Evolutionary conservation across 1,140 invertebrate genomes (phyloP).

Genomic region (Pinna nobilis): DNA sequence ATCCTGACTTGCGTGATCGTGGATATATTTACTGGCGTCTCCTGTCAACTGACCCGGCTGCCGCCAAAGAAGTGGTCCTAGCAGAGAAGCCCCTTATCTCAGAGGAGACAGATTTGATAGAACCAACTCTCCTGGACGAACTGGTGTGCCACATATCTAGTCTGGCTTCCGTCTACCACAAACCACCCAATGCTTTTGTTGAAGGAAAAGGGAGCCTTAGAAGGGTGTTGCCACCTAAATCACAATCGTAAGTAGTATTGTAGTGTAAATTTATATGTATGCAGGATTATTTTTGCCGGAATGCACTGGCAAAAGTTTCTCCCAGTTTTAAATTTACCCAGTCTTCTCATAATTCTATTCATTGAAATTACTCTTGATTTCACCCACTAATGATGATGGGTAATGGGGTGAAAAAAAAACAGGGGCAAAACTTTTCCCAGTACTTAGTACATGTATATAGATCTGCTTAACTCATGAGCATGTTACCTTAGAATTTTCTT

Average conservation of each 20-base stretch:
- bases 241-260: slow-evolving; percentile 62
- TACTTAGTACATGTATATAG: no score
- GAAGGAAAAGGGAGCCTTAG: slow-evolving; percentile 81
- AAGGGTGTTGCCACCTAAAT: slow-evolving; percentile 70
- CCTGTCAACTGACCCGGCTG: slow-evolving; percentile 97
- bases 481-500: no score
- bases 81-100: slow-evolving; percentile 99
- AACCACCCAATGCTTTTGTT: slow-evolving; percentile 98
- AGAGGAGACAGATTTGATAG: slow-evolving; percentile 98
- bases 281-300: no score
- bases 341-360: no score
- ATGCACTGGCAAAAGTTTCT: no score
- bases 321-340: no score
- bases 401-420: no score
- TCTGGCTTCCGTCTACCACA: slow-evolving; percentile 99
- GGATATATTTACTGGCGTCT: slow-evolving; percentile 99
- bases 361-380: no score
- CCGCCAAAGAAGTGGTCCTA: slow-evolving; percentile 98
- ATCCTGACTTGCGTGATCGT: slow-evolving; percentile 98
- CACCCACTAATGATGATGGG: no score
- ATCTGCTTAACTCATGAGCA: no score
- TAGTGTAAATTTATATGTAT: neutral
- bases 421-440: no score
- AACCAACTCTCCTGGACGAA: slow-evolving; percentile 98
- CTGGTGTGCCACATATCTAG: slow-evolving; percentile 99